These are phyloP conservation scores for Drosophila leontia DNA, from an alignment of 1,140 invertebrate species.

Conservation along the genomic window DNA sequence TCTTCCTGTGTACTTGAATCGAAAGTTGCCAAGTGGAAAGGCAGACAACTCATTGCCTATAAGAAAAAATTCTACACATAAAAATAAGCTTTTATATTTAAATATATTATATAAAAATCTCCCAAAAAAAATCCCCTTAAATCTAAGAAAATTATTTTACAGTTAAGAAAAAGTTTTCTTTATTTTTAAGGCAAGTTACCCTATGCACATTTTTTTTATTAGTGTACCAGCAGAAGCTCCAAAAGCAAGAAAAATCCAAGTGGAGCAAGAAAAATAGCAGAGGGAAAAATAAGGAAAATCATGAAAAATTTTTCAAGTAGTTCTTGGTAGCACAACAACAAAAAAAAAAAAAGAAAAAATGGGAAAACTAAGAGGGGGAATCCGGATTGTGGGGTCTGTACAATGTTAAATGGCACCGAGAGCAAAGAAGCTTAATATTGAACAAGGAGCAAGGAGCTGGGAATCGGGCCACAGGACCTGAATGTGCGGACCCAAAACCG, in stretches of 20 bases:
- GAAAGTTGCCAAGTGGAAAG: constrained; percentile 65
- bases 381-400: not conserved
- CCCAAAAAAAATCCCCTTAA: no score
- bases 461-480: not conserved
- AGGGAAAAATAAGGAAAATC: constrained; percentile 31
- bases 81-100: no score
- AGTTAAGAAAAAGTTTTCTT: no score
- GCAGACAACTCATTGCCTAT: constrained; percentile 42
- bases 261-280: constrained; percentile 23
- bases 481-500: not conserved
- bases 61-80: constrained; percentile 11
- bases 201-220: no score
- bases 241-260: constrained; percentile 4
- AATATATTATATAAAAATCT: no score
- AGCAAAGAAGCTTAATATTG: constrained; percentile 31
- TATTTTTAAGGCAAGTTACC: no score
- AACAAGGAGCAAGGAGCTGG: constrained; percentile 1
- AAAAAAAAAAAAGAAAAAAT: not conserved
- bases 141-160: no score
- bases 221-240: not conserved
- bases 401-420: constrained; percentile 61
- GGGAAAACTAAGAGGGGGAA: not conserved
- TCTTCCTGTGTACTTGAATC: constrained; percentile 17
- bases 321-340: constrained; percentile 47
- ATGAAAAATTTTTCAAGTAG: constrained; percentile 63